Percentiles rank a stretch among this genome's conserved stretches.
Conservation (phyloP, 2,888 invertebrate genomes). For the Lucinisca nassula region DNA sequence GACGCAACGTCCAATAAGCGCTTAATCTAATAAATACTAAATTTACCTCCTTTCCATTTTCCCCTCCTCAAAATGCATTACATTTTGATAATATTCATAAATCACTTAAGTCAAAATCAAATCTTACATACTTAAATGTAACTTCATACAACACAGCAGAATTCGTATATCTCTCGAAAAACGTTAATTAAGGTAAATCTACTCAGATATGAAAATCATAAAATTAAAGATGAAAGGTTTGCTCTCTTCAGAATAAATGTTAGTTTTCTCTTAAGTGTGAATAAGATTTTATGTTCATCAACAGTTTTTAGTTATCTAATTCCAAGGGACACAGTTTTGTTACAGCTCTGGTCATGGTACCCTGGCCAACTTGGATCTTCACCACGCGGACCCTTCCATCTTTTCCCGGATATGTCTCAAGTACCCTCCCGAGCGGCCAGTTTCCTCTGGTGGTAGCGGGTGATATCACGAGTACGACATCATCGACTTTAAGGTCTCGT, state of each 20-base stretch:
- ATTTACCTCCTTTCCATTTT: not conserved
- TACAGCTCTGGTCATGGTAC: slow-evolving; percentile 3
- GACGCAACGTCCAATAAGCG: not conserved
- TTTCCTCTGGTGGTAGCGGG: slow-evolving; percentile 29
- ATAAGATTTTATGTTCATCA: not conserved
- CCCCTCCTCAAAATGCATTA: not conserved
- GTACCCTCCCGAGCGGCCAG: slow-evolving; percentile 44
- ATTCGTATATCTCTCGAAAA: not conserved
- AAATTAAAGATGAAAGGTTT: not conserved
- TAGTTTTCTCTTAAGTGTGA: too few relatives aligned
- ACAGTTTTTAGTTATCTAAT: not conserved
- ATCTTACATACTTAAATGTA: not conserved
- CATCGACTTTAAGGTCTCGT: slow-evolving; percentile 27
- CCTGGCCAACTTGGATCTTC: not conserved
- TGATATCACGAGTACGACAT: slow-evolving; percentile 37
- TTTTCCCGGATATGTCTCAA: slow-evolving; percentile 20
- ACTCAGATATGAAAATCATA: not conserved
- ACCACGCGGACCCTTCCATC: slow-evolving; percentile 19
- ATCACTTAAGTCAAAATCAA: not conserved
- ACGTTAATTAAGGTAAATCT: not conserved
- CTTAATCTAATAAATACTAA: not conserved
- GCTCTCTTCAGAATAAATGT: not conserved
- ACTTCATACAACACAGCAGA: not conserved
- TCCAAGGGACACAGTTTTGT: slow-evolving; percentile 29
- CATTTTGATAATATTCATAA: not conserved